Conservation (phyloP, 1,140 invertebrate genomes). For the Drosophila neocordata region DNA sequence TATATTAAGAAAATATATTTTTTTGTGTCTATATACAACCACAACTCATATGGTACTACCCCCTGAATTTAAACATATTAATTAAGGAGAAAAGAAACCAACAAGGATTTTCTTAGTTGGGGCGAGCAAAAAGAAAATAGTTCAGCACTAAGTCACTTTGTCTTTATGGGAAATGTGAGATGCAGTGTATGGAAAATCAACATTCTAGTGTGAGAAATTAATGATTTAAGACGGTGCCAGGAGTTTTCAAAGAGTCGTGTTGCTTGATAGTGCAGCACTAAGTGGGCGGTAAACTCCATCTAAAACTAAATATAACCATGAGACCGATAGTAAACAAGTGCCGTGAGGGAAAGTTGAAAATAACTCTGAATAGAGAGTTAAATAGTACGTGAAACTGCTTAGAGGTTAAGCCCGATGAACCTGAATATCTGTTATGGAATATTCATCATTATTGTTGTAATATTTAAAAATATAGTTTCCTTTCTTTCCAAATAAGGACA, state of each 20-base stretch:
- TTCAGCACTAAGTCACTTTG: conserved; percentile 52
- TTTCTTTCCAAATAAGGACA: too few relatives aligned
- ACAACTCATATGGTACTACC: conserved; percentile 89
- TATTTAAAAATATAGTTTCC: too few relatives aligned
- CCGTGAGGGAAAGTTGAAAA: too few relatives aligned
- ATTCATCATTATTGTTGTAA: too few relatives aligned
- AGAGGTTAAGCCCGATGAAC: too few relatives aligned
- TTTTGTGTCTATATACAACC: conserved; percentile 77
- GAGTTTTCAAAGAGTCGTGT: conserved; percentile 88
- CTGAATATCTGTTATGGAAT: too few relatives aligned
- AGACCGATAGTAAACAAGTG: too few relatives aligned
- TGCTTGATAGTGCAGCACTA: too few relatives aligned
- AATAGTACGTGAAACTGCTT: too few relatives aligned
- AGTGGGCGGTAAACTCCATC: too few relatives aligned
- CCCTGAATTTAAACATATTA: conserved; percentile 85
- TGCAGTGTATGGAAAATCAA: conserved; percentile 48
- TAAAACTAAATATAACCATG: too few relatives aligned
- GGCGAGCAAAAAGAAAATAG: conserved; percentile 90
- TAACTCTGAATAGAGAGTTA: too few relatives aligned
- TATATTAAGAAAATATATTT: neutral
- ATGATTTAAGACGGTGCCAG: conserved; percentile 85
- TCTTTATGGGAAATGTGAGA: conserved; percentile 47
- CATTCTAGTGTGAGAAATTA: conserved; percentile 74
- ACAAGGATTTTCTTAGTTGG: conserved; percentile 94
- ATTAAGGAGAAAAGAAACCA: conserved; percentile 92